Base-by-base conservation (phyloP, 2,888 invertebrate species). In the Nomada fabriciana region DNA sequence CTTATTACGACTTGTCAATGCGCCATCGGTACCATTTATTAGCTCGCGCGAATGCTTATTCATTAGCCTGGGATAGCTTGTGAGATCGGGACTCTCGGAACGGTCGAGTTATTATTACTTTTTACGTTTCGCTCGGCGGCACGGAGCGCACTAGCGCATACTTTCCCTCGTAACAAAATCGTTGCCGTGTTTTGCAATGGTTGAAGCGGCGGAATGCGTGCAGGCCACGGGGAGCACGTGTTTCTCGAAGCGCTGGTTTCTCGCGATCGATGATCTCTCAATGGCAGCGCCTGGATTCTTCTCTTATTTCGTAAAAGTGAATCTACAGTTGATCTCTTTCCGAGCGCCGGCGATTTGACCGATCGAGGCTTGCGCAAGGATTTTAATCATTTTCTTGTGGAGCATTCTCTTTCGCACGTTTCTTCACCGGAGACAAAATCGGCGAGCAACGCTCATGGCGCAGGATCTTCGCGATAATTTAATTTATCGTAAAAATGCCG, bases 141-240 rank as follows among this genome's bases (percentile, higher is more conserved):
- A 13, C 47, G 60, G 50, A 50, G 42, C 57, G 60, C 23, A 25
- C 29, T 47, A 11, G 68, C 52, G 52, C 65, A 50, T 59, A 72
- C 82, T 73, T 86, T 86, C 85, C 74, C 85, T 80, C 59, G 53
- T 87, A 85, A 61, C 82, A 78, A 87, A 85, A 87, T 70, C 75
- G 57, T 59, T 65, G 61, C 50, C 4, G 61, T 59, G 64, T 80
- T 86, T 87, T 68, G 75, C 75, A 82, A 76, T 36, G 63, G 23
- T 29, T 61, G 67, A 76, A 53, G 61, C 68, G 50, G 13, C 68
- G 78, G 65, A 84, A 76, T 71, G 80, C 59, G 15, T 63, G 59
- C 42, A 43, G 55, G 64, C 53, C 7, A 13, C n/a, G n/a, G 52
- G 29, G 64, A 64, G 64, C 59, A 25, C 59, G 70, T 60, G 59